Evolutionary conservation across 2,888 invertebrate genomes (phyloP), one percentile per base, ranked within the genome.

Genomic region (Zaprionus obscuricornis): DNA sequence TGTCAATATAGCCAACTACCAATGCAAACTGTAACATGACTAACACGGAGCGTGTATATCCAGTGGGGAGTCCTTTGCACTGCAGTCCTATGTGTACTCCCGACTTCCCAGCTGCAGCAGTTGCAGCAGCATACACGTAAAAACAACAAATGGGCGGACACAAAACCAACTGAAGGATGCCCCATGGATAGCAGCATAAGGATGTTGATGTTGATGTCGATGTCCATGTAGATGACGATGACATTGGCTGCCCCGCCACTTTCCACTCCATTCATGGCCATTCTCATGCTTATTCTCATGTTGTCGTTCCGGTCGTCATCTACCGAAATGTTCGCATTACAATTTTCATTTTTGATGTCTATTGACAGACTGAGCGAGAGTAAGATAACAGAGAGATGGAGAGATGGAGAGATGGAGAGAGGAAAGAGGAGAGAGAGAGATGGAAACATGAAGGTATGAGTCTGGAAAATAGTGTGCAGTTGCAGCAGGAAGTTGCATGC

Each of bases 291-390:
- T n/a, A n/a, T n/a, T n/a, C n/a, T n/a, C n/a, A n/a, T n/a, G n/a
- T 8, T 27, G 27, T 49, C 13, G 17, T 26, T 43, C 39, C 43
- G 5, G 17, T 57, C 46, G 47, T 34, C 54, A 52, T 65, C 57
- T 70, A 55, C 57, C 74, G 60, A 72, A 79, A 76, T 70, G 68
- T 81, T 69, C 74, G 68, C 64, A 82, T 84, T 78, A 83, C 81
- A 81, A 84, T 84, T 79, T 85, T 76, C 70, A 82, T 77, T 79
- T 82, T 74, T 85, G 79, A 77, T 73, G 77, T 74, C 69, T 82
- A 82, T 86, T 78, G 81, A 84, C 81, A 74, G 50, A 66, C 55
- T 56, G 43, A 54, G 67, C 46, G 11, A 5, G 37, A n/a, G n/a
- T n/a, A n/a, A 26, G 56, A 20, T 33, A 2, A 10, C 0, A 10